phyloP scores from a whole-genome alignment of 1,140 invertebrate species.

The Zaprionus nigranus region DNA sequence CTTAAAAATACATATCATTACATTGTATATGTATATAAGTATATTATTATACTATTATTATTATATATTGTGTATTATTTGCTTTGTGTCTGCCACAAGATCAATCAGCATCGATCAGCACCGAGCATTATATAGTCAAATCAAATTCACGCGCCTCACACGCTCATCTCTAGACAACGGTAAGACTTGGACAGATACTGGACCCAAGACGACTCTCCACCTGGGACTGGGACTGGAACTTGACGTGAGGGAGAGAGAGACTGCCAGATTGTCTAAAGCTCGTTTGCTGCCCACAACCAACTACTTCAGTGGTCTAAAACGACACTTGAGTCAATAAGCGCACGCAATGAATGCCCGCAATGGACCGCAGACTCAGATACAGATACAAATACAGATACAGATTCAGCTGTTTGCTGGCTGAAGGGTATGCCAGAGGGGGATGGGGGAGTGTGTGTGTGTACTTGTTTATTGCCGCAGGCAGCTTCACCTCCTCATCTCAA shows the following conservation, averaged over 20 bases:
- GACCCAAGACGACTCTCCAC: no score
- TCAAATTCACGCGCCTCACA: no score
- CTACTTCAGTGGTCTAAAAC: slow-evolving; percentile 82
- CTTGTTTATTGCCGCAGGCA: slow-evolving; percentile 14
- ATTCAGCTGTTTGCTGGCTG: not conserved
- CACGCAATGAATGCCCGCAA: slow-evolving; percentile 26
- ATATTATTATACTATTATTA: no score
- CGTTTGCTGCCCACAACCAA: slow-evolving; percentile 29
- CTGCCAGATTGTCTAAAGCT: slow-evolving; percentile 12
- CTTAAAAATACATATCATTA: no score
- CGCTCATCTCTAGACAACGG: slow-evolving; percentile 1
- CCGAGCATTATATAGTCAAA: no score
- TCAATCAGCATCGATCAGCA: no score
- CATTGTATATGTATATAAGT: no score
- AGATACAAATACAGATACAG: slow-evolving; percentile 7
- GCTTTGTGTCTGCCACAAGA: no score
- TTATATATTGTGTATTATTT: no score
- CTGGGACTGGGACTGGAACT: no score
- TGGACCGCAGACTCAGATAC: slow-evolving; percentile 22
- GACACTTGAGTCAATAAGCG: slow-evolving; percentile 75
- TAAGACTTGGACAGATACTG: no score
- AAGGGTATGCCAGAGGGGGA: not conserved
- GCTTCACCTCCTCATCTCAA: not conserved
- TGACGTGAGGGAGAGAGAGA: not conserved
- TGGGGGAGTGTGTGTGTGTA: not conserved